Percentiles rank a stretch among this genome's conserved stretches.
Evolutionary conservation across 2,113 vertebrate genomes (phyloP).

Genomic region (Orycteropus afer): DNA sequence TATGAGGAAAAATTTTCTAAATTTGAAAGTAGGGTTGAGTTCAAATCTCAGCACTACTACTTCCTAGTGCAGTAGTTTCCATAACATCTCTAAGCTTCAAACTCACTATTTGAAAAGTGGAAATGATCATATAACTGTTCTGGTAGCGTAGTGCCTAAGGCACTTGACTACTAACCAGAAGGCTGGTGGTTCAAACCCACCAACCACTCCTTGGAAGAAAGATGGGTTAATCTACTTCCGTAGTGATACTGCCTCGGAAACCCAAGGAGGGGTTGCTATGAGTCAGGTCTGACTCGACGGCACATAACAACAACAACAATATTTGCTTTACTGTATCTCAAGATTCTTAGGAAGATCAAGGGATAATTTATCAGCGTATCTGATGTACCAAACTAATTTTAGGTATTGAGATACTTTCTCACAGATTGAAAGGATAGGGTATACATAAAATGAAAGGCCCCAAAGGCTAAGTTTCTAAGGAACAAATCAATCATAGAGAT

Average conservation of each 20-base stretch:
- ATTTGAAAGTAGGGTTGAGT: neutral
- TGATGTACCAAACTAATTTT: neutral
- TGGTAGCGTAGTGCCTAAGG: too few species aligned
- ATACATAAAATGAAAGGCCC: neutral
- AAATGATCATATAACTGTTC: neutral
- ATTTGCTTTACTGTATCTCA: neutral
- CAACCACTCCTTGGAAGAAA: too few species aligned
- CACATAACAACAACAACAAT: too few species aligned
- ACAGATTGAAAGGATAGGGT: neutral
- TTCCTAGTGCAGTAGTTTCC: neutral
- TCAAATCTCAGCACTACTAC: neutral
- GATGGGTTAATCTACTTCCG: too few species aligned
- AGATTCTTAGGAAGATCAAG: neutral
- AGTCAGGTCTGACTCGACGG: too few species aligned
- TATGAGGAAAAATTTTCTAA: neutral
- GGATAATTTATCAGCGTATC: accelerated
- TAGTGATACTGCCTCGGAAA: too few species aligned
- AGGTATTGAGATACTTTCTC: neutral
- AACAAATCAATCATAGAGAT: neutral
- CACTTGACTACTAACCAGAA: too few species aligned
- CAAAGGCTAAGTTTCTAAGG: neutral
- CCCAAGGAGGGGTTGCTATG: too few species aligned
- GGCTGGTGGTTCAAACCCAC: too few species aligned
- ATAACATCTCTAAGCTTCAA: neutral
- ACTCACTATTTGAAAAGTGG: neutral